phyloP scores from a whole-genome alignment of 1,140 invertebrate genomes.

The Subanguina moxae region DNA sequence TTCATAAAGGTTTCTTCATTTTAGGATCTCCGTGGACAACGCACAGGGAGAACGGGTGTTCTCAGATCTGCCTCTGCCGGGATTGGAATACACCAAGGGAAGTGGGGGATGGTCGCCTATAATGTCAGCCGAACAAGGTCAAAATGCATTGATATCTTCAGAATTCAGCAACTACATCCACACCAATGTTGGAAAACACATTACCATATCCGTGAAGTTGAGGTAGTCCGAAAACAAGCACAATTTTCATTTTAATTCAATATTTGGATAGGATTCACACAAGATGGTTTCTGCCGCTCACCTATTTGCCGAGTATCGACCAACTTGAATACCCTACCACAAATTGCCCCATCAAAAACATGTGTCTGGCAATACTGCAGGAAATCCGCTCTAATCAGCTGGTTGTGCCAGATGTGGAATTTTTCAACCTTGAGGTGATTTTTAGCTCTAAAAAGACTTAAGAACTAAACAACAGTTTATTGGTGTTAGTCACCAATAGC shows the following conservation, averaged over 20 bases:
- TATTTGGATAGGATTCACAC: conserved; percentile 29
- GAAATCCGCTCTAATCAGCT: conserved; percentile 29
- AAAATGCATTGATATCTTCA: conserved; percentile 2
- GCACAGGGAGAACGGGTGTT: conserved; percentile 19
- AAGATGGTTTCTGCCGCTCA: conserved; percentile 34
- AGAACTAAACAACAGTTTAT: too few relatives aligned
- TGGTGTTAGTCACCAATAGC: too few relatives aligned
- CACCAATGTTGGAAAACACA: conserved; percentile 29
- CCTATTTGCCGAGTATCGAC: conserved; percentile 35
- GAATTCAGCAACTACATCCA: conserved; percentile 34
- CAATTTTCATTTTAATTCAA: conserved; percentile 11
- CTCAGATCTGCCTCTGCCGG: conserved; percentile 19
- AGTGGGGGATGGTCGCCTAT: conserved; percentile 32
- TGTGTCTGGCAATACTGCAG: conserved; percentile 25
- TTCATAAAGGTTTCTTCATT: background rate
- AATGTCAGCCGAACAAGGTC: background rate
- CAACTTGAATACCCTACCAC: conserved; percentile 14
- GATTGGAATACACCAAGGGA: conserved; percentile 36
- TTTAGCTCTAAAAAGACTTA: too few relatives aligned
- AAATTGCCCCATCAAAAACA: background rate
- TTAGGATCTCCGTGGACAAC: conserved; percentile 35
- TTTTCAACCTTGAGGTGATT: conserved; percentile 28
- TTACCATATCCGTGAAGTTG: conserved; percentile 34
- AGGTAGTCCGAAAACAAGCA: conserved; percentile 11
- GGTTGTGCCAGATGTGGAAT: conserved; percentile 35